Percentiles rank a stretch among this genome's conserved stretches.
phyloP scores from a whole-genome alignment of 2,797 vertebrate genomes.

The Heliangelus exortis region DNA sequence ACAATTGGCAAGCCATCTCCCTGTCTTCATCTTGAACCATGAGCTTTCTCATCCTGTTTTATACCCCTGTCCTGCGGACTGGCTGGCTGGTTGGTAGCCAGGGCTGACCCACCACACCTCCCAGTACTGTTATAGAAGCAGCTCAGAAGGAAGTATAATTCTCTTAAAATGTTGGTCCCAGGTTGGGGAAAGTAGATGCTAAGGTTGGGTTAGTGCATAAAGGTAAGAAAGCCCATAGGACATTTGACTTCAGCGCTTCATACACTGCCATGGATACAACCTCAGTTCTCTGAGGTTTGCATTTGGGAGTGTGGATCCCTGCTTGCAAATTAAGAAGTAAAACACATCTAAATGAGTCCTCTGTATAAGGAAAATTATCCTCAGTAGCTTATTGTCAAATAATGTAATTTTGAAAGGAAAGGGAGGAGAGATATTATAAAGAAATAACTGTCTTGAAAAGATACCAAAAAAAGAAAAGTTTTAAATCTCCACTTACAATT shows the following conservation, averaged over 20 bases:
- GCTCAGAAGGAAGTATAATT: neutral
- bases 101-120: neutral
- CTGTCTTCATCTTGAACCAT: neutral
- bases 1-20: neutral
- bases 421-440: neutral
- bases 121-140: neutral
- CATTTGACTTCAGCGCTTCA: neutral
- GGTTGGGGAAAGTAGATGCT: neutral
- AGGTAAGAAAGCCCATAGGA: neutral
- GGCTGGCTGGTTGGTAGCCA: neutral
- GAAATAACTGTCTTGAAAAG: neutral
- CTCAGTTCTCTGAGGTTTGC: neutral
- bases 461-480: neutral
- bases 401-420: neutral
- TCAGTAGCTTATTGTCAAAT: neutral
- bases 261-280: neutral
- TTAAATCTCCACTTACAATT: neutral
- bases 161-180: neutral
- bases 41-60: neutral
- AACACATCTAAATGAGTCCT: neutral
- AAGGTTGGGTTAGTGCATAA: neutral
- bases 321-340: neutral
- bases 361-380: neutral
- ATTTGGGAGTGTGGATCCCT: neutral
- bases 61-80: rapidly evolving